Evolutionary conservation across 2,113 vertebrate species (phyloP), one percentile per base, ranked within the genome.

Genomic region (Coptodon rendalli): DNA sequence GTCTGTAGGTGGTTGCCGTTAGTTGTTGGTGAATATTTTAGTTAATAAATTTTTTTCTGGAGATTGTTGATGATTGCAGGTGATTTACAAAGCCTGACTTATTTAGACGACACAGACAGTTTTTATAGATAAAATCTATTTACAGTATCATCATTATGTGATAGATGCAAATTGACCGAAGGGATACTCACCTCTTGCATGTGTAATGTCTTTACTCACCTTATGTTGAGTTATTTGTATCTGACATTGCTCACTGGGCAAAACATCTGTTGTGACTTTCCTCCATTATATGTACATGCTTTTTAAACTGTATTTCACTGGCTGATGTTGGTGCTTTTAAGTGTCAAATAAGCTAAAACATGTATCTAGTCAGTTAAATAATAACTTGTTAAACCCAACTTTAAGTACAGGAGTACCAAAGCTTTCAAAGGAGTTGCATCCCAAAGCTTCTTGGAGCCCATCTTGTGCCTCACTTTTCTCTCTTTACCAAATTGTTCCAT

Each of bases 41-140:
- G 0, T 63, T 34, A 19, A 34, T 34, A 6, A 1, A 0, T 1
- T 34, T 63, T 63, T 63, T 63, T 9, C 29, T 63, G 29, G 29
- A 63, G 59, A 63, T 63, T 63, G 16, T 19, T 63, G 17, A 63
- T 63, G 59, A 36, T 12, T 63, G 59, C 31, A 63, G 59, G 31
- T 63, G 59, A 36, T 63, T 45, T 14, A 10, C 12, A 27, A 73
- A 43, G 5, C 59, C 3, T 2, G 14, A 17, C 6, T 29, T 17
- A 11, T 27, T 76, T 56, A 38, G n/a, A 80, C 1, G 0, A 56
- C 50, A 7, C 31, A 54, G 78, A 22, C 40, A 31, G 1, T 38
- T 80, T 36, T 63, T 63, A 38, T 14, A 36, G 29, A 24, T 50
- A 29, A 9, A 53, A 80, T 36, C 1, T 80, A 19, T 38, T 38